phyloP scores from a whole-genome alignment of 2,113 vertebrate species.

The Atlantisia rogersi region DNA sequence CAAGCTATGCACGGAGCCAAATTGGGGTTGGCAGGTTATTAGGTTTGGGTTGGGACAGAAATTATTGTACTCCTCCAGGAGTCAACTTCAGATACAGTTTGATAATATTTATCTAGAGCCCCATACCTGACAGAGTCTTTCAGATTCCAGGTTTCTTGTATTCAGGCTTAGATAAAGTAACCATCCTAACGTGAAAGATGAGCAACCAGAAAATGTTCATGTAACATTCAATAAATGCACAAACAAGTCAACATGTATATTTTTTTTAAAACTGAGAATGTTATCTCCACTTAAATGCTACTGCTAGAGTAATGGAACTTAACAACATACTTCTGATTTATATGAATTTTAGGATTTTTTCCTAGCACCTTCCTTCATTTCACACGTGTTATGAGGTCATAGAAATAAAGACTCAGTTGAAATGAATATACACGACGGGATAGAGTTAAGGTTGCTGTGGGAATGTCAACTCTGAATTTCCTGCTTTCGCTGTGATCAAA shows the following conservation, averaged over 20 bases:
- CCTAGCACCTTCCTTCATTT: conserved; percentile 39
- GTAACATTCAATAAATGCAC: background rate
- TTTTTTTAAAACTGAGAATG: background rate
- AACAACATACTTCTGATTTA: background rate
- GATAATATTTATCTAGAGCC: background rate
- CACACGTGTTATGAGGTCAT: conserved; percentile 22
- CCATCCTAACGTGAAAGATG: background rate
- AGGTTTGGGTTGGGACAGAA: background rate
- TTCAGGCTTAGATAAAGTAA: background rate
- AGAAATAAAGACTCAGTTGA: conserved; percentile 11
- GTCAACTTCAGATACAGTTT: background rate
- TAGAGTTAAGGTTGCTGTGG: conserved; percentile 12
- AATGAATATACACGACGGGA: conserved; percentile 35
- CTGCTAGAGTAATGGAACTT: background rate
- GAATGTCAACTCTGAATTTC: conserved; percentile 37
- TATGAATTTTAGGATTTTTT: conserved; percentile 1
- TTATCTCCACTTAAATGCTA: background rate
- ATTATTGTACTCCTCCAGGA: background rate
- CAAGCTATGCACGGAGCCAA: background rate
- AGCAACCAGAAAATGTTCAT: background rate
- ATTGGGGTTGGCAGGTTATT: background rate
- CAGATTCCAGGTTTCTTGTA: background rate
- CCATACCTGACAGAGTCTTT: background rate
- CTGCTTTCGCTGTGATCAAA: conserved; percentile 23
- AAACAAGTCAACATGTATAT: background rate